Evolutionary conservation across 2,113 vertebrate species (phyloP).

Genomic region (Thunnus maccoyii): DNA sequence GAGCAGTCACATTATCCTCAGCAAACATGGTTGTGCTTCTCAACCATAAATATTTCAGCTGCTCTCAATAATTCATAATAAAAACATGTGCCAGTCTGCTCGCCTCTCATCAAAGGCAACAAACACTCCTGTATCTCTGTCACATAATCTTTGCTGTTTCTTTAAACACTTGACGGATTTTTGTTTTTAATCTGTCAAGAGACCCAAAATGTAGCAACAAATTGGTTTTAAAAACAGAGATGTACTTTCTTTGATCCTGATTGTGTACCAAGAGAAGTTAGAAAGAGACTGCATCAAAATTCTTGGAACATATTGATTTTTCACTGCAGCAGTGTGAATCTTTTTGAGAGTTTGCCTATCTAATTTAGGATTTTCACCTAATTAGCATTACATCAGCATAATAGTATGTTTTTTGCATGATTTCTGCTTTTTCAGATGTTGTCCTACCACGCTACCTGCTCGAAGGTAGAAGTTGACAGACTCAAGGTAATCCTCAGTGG

Average conservation of each 20-base stretch:
- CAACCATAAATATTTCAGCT: slow-evolving; percentile 70
- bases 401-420: not conserved
- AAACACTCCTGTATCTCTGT: slow-evolving; percentile 30
- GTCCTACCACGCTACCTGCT: slow-evolving; percentile 88
- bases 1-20: slow-evolving; percentile 53
- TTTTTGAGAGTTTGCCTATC: not conserved
- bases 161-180: slow-evolving; percentile 32
- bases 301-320: slow-evolving; percentile 19
- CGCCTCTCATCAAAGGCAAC: slow-evolving; percentile 51
- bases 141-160: slow-evolving; percentile 25
- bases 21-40: slow-evolving; percentile 65
- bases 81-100: slow-evolving; percentile 56
- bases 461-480: slow-evolving; percentile 87
- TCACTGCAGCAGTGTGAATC: not conserved
- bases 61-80: slow-evolving; percentile 70
- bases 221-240: slow-evolving; percentile 24
- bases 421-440: slow-evolving; percentile 81
- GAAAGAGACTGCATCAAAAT: not conserved
- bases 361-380: not conserved
- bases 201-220: not conserved
- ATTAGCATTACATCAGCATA: not conserved
- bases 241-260: slow-evolving; percentile 26
- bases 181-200: no score
- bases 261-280: not conserved
- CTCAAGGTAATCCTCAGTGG: slow-evolving; percentile 81